Evolutionary conservation across 2,888 invertebrate species (phyloP), one percentile per base, ranked within the genome.

Genomic region (Volucella inflata): DNA sequence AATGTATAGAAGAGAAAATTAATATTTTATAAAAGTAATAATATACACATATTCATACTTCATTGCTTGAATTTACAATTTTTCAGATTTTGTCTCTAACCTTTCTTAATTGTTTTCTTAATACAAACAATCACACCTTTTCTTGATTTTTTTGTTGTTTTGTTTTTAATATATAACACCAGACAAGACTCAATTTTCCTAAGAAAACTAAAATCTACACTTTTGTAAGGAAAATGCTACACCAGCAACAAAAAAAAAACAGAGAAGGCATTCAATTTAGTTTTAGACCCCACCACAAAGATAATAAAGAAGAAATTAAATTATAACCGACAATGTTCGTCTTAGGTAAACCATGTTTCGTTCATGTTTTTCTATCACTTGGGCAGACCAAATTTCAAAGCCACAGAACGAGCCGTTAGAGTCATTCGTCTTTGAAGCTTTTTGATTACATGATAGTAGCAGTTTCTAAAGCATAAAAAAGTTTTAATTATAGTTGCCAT

Each of bases 401-500:
- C 42, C 57, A 36, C 70, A 59, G 65, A 40, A 17, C n/a, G 40
- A 36, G 42, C 72, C 74, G 79, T 74, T 74, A 74, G 46, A 60
- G 36, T 40, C 40, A 48, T 62, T 80, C 62, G 12, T 53, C 62
- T 74, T 48, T 55, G 16, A 44, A 40, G 55, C 48, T 8, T 55
- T 55, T 55, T 44, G 38, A n/a, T 44, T 46, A 50, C n/a, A 62
- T 14, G 59, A 11, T 57, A 48, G 57, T 38, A 50, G 64, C 55
- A 76, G 64, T 59, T 70, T 71, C 71, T 71, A 48, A 64, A 55
- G 55, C 30, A 62, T 48, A 71, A 78, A 70, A 65, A 59, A 42
- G n/a, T n/a, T n/a, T n/a, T 70, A 81, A 81, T 81, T 75, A 80
- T n/a, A 55, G 42, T 48, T 65, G 36, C 21, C 50, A 42, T 44